Evolutionary conservation across 2,113 vertebrate genomes (phyloP), one percentile per base, ranked within the genome.

Genomic region (Crotophaga sulcirostris): DNA sequence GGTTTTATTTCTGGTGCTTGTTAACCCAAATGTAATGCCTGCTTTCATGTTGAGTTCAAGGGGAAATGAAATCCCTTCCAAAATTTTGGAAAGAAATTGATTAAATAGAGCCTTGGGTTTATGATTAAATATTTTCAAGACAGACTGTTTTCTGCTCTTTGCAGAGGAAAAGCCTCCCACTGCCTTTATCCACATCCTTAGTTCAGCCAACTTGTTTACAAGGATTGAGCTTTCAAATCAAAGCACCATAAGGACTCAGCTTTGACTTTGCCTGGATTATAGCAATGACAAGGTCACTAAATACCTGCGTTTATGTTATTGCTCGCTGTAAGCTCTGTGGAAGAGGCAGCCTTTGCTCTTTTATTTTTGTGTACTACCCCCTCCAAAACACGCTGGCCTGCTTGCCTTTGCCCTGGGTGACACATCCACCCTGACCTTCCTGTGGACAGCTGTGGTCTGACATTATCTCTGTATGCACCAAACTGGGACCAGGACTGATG

Each of bases 1-100:
- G 96, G 75, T 94, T 97, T 97, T 97, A 90, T 77, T 95, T 96
- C 77, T 96, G 55, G 74, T 93, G 84, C 84, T 97, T 94, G 82
- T 96, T 97, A 97, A 97, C 91, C 91, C 79, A 82, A 92, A 90
- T 70, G n/a, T 89, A 96, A 62, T 91, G 60, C 91, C 85, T 96
- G 93, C 81, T 97, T 96, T 95, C 84, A 40, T 90, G 87, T 77
- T 10, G 34, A 96, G 94, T 96, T 96, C 91, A 96, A 96, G 74
- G 81, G 84, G 52, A 97, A 90, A 93, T 89, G 15, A 94, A 96
- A 93, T 97, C 68, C 45, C 84, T 96, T 93, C 93, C 87, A 94
- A 84, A 91, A 72, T 68, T 95, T 86, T 94, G 55, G 87, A 74
- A 91, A 59, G 51, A 94, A 83, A 92, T 81, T 55, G 26, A 68